These are phyloP conservation scores for Polia nebulosa DNA, from an alignment of 2,888 invertebrate species.

Conservation along the genomic window DNA sequence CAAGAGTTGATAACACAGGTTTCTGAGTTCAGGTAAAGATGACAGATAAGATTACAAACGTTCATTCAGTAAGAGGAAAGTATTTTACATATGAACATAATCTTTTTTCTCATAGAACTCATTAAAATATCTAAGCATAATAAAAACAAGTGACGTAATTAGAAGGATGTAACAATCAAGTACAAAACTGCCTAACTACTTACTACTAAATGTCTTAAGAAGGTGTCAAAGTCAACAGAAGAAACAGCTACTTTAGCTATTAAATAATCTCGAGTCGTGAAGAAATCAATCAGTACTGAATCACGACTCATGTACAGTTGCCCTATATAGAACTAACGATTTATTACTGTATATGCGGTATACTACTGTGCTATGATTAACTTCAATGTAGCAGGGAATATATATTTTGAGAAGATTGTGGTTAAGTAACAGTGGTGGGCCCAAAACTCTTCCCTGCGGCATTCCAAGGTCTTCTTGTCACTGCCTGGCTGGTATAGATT, in stretches of 20 bases:
- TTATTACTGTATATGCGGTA: constrained; percentile 17
- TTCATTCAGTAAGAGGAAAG: constrained; percentile 37
- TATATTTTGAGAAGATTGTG: neutral
- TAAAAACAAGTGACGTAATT: constrained; percentile 1
- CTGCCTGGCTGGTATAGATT: neutral
- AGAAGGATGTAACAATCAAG: neutral
- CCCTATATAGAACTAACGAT: constrained; percentile 11
- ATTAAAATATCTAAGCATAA: neutral
- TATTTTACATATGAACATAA: neutral
- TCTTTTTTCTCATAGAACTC: neutral
- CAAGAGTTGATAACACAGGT: constrained; percentile 45
- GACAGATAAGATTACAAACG: constrained; percentile 48
- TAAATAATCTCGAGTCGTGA: constrained; percentile 24
- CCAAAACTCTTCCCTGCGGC: constrained; percentile 10
- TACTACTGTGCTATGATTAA: constrained; percentile 1
- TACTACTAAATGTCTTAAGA: neutral
- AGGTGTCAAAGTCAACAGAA: neutral
- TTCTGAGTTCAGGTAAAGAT: constrained; percentile 47
- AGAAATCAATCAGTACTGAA: constrained; percentile 36
- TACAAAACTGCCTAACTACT: neutral
- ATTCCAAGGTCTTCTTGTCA: neutral
- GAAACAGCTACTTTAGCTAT: neutral
- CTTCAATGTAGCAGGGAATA: neutral
- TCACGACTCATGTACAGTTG: constrained; percentile 41
- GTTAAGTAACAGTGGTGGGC: constrained; percentile 28